phyloP scores from a whole-genome alignment of 2,888 invertebrate genomes.

The Hirtodrosophila cameraria region DNA sequence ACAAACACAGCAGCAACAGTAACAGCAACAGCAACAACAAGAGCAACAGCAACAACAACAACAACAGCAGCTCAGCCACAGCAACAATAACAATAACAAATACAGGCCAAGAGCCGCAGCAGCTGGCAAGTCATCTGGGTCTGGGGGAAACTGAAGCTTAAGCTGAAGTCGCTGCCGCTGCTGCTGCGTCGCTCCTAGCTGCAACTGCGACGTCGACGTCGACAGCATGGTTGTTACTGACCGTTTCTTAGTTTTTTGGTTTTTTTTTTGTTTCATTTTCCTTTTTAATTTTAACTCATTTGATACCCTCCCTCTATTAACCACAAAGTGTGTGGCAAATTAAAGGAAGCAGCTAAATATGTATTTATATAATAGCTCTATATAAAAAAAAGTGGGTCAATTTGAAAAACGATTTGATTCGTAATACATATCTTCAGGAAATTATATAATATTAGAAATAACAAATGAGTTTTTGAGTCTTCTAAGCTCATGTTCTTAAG shows the following conservation, averaged over 20 bases:
- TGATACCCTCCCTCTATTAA: conserved; percentile 40
- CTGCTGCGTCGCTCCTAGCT: conserved; percentile 59
- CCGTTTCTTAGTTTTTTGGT: conserved; percentile 57
- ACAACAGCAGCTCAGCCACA: conserved; percentile 13
- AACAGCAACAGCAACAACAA: conserved; percentile 14
- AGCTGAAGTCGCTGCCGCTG: conserved; percentile 16
- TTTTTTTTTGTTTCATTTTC: conserved; percentile 32
- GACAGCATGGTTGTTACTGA: conserved; percentile 32
- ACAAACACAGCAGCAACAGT: conserved; percentile 10
- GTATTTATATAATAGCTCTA: background rate
- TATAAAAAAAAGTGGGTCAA: background rate
- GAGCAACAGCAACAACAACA: conserved; percentile 11
- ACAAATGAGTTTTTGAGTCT: too few species aligned
- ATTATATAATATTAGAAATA: too few species aligned
- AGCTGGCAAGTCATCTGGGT: conserved; percentile 75
- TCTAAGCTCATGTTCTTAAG: too few species aligned
- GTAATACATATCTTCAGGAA: too few species aligned
- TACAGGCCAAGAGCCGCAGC: conserved; percentile 31
- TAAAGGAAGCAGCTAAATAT: conserved; percentile 5
- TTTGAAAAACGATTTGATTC: too few species aligned
- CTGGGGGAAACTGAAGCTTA: conserved; percentile 54
- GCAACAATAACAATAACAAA: conserved; percentile 23
- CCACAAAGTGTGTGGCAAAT: conserved; percentile 11
- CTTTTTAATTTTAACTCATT: conserved; percentile 52
- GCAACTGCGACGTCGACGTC: conserved; percentile 33